Conservation (phyloP, 2,113 vertebrate genomes). For the Chlorodrepanis virens region DNA sequence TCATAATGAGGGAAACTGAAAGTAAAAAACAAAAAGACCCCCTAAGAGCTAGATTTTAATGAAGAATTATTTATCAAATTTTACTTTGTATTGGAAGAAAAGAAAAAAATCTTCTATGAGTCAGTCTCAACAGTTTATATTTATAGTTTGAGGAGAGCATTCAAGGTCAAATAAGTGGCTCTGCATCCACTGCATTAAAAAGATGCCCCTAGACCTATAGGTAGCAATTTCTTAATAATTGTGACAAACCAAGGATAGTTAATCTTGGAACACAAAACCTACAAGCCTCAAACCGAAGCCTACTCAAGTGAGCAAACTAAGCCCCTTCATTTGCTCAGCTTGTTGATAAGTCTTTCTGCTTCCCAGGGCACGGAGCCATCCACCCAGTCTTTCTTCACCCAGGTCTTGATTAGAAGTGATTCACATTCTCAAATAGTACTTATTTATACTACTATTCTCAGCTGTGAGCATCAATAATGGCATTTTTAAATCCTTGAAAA, state of each 20-base stretch:
- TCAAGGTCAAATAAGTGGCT: conserved; percentile 39
- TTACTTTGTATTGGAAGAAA: background rate
- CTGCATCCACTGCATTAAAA: conserved; percentile 27
- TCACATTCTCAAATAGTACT: background rate
- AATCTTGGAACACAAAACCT: conserved; percentile 8
- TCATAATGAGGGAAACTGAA: background rate
- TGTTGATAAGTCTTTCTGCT: background rate
- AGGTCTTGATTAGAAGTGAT: background rate
- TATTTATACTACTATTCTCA: background rate
- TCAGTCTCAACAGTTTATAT: background rate
- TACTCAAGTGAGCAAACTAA: conserved; percentile 10
- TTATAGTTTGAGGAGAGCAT: conserved; percentile 21
- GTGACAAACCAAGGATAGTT: conserved; percentile 1
- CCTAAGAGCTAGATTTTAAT: background rate
- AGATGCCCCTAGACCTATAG: conserved; percentile 29
- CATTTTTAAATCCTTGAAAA: background rate
- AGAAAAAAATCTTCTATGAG: background rate
- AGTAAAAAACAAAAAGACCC: background rate
- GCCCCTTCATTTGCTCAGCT: background rate
- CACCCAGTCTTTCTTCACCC: background rate
- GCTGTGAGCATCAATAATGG: background rate
- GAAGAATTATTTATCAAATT: conserved; percentile 10
- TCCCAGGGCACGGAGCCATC: background rate
- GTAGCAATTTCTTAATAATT: conserved; percentile 40
- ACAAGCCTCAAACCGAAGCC: conserved; percentile 22